Conservation (phyloP, 2,113 vertebrate genomes). For the Chionodraco myersi region DNA sequence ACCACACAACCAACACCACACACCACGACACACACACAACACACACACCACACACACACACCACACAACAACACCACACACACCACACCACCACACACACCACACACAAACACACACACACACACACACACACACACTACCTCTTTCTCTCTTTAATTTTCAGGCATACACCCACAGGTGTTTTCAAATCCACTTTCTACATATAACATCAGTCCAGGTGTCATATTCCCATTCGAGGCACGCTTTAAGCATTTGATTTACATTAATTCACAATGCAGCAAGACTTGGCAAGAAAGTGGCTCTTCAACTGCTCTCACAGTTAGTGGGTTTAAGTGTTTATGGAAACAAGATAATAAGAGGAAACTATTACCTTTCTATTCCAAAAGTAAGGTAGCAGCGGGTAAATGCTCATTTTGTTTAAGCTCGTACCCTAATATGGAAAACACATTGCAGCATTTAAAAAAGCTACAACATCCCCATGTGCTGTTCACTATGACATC, state of each 20-base stretch:
- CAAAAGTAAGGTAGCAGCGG: background rate
- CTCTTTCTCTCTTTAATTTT: no score
- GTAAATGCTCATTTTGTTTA: background rate
- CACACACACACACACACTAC: no score
- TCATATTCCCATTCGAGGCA: slow-evolving; percentile 27
- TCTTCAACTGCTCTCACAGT: slow-evolving; percentile 9
- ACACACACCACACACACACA: no score
- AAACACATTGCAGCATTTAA: background rate
- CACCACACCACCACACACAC: no score
- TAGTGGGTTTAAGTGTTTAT: background rate
- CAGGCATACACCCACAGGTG: no score
- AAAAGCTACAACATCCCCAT: background rate
- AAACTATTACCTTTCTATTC: background rate
- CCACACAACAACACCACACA: no score
- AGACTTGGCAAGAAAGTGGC: slow-evolving; percentile 41
- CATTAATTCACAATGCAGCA: slow-evolving; percentile 55
- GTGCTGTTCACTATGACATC: background rate
- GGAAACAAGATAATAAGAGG: background rate
- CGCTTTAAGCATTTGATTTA: slow-evolving; percentile 50
- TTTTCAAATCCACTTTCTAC: slow-evolving; percentile 11
- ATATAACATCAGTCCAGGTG: slow-evolving; percentile 10
- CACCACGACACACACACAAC: no score
- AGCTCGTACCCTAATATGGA: background rate
- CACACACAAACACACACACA: no score
- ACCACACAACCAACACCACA: no score